These are phyloP conservation scores for Perognathus longimembris DNA, from an alignment of 2,113 vertebrate genomes.

Conservation along the genomic window DNA sequence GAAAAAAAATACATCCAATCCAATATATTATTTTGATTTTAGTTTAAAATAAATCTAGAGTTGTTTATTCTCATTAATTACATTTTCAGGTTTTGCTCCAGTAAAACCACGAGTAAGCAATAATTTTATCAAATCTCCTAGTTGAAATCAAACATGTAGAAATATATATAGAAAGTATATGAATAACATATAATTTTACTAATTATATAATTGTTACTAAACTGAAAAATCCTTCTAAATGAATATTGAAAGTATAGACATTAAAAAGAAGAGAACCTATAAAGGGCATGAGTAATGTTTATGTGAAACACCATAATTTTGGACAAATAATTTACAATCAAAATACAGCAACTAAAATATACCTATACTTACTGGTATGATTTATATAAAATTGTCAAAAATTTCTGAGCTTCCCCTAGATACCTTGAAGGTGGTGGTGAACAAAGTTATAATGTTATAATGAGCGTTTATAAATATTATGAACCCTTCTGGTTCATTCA, in stretches of 20 bases:
- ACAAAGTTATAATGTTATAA: background rate
- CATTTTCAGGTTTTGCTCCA: slow-evolving; percentile 21
- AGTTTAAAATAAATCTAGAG: background rate
- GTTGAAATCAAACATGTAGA: slow-evolving; percentile 29
- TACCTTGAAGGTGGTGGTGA: background rate
- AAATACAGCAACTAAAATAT: background rate
- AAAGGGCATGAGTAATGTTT: slow-evolving; percentile 17
- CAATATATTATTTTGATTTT: background rate
- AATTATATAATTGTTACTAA: slow-evolving; percentile 49
- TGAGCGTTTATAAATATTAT: slow-evolving; percentile 4
- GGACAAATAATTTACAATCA: slow-evolving; percentile 45
- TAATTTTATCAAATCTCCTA: slow-evolving; percentile 33
- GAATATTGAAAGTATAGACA: slow-evolving; percentile 45
- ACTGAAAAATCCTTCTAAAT: slow-evolving; percentile 40
- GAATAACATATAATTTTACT: slow-evolving; percentile 35
- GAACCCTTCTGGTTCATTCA: background rate
- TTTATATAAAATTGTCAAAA: slow-evolving; percentile 27
- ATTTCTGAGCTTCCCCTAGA: background rate
- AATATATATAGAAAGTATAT: slow-evolving; percentile 31
- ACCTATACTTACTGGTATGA: background rate
- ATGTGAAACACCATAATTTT: slow-evolving; percentile 13
- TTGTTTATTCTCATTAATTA: slow-evolving; percentile 44
- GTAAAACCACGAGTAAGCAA: slow-evolving; percentile 1
- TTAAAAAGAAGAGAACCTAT: slow-evolving; percentile 8
- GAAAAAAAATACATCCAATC: background rate